Base-by-base conservation (phyloP, 2,113 vertebrate species). In the Micronycteris hirsuta region DNA sequence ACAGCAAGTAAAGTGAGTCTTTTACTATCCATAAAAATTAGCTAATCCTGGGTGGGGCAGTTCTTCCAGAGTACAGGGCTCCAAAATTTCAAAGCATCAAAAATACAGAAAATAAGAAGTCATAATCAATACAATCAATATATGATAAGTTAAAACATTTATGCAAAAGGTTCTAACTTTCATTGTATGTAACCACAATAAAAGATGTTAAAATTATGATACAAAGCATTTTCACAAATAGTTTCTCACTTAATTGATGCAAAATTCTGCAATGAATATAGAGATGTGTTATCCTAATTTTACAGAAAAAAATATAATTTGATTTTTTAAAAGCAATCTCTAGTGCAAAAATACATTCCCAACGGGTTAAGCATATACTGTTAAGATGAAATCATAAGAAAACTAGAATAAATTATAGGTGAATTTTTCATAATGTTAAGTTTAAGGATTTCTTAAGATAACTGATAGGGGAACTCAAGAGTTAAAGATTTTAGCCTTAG, bases 1-100 rank as follows among this genome's bases (percentile, higher is more conserved):
- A 13, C 31, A 17, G 0, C 28, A 1, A 31, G 1, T 5, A 5
- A 1, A 31, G 1, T 5, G 5, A 41, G 31, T 26, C 31, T 28
- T 47, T 82, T 12, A 24, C 6, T 33, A 28, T 17, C 14, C 19
- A 67, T 15, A 17, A 16, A 11, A 49, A 49, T 14, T 68, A n/a
- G 10, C 16, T 24, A 71, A 12, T 2, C 6, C 41, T n/a, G 54
- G 17, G 54, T n/a, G 4, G 15, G 10, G 0, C n/a, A 12, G 7
- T 43, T n/a, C 52, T 9, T 70, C 43, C 6, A n/a, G 61, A 3
- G 19, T 82, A 16, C 28, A 52, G 31, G 24, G 4, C 24, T 13
- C 4, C n/a, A n/a, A 28, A 36, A 73, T 26, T 7, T 24, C 26
- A 93, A 36, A 88, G 67, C 41, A 58, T 15, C 86, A 63, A 65